phyloP scores from a whole-genome alignment of 1,140 invertebrate genomes.

The Meloidogyne hapla region DNA sequence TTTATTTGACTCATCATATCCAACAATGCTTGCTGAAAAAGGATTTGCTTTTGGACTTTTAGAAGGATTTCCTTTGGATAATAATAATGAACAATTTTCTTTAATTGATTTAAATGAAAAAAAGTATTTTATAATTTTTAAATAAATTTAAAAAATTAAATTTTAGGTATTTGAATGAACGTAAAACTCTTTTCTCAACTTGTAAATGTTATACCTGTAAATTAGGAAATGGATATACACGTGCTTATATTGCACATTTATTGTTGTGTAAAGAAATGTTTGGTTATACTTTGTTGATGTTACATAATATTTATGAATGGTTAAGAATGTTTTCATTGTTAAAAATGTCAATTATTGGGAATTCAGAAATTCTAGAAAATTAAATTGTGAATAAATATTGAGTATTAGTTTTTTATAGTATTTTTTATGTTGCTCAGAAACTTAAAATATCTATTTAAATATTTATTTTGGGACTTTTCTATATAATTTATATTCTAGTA shows the following conservation, averaged over 20 bases:
- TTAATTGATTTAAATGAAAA: background rate
- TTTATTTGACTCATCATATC: background rate
- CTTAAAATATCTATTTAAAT: background rate
- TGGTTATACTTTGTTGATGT: background rate
- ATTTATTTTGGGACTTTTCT: no score
- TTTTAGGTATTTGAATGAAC: background rate
- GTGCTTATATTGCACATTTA: background rate
- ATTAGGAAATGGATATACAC: background rate
- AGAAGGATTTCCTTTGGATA: background rate
- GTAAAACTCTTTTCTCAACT: background rate
- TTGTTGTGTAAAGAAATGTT: background rate
- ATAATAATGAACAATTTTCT: background rate
- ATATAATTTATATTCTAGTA: no score
- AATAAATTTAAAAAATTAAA: background rate
- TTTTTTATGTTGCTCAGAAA: no score
- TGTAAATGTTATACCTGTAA: background rate
- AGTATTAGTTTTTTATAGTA: no score
- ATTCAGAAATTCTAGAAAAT: no score
- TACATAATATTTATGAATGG: background rate
- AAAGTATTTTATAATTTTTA: background rate
- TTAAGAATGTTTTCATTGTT: background rate
- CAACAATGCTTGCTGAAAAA: background rate
- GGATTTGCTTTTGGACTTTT: background rate
- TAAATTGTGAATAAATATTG: no score
- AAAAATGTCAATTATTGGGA: background rate